Base-by-base conservation (phyloP, 2,888 invertebrate genomes). In the Stenchaetothrips biformis region DNA sequence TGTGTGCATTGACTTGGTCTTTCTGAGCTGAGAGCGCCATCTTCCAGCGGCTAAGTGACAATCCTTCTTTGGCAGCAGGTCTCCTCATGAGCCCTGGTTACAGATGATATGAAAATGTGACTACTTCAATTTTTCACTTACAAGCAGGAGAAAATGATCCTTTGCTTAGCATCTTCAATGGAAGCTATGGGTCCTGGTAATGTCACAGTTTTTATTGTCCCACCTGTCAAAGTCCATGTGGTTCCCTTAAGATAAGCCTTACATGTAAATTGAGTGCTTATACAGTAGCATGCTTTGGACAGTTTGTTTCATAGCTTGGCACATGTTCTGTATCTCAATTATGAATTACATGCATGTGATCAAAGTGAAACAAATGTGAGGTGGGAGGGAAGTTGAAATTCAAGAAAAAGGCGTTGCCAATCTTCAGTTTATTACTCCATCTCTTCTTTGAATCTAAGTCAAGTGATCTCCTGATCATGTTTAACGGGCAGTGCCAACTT, bases 11-110 rank as follows among this genome's bases (percentile, higher is more conserved):
- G 67, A 74, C 25, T 74, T 74, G 67, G 67, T 74, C 25, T 25
- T 74, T 25, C 25, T 25, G 67, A 21, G 25, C 67, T 74, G 25
- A 74, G 67, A 74, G 67, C 67, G 67, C 67, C 11, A 25, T 74
- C 67, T 74, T 74, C 67, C 67, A 74, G 67, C 67, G 67, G 67
- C 67, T 25, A 25, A 74, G 25, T 74, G 67, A 74, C 67, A 74
- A 74, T 74, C 67, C 21, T n/a, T 25, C 7, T 21, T 8, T 74
- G 67, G 67, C 67, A 74, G 67, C 67, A 25, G 67, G 67, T 25
- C 67, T 74, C 67, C 7, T 74, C 21, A 37, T n/a, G 9, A 74
- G 67, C 25, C 21, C 67, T 74, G 67, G 25, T 11, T 37, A 21
- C 67, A 25, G 67, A 25, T 7, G 25, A 25, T 25, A 37, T 2